phyloP scores from a whole-genome alignment of 2,888 invertebrate species.

The Ommatoiulus sabulosus region DNA sequence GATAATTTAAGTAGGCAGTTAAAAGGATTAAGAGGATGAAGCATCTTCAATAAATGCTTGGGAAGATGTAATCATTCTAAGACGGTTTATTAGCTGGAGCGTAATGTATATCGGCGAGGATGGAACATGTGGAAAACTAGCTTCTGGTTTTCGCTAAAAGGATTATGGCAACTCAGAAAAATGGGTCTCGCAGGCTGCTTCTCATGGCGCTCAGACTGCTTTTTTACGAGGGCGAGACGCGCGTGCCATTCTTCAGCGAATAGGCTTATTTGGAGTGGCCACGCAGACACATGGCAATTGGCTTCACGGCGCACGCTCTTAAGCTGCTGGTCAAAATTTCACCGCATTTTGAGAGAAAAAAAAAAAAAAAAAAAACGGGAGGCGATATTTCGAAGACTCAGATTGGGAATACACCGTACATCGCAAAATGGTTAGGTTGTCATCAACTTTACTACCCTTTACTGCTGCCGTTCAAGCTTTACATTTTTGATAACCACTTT shows the following conservation, averaged over 20 bases:
- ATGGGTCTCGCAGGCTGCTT: background rate
- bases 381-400: background rate
- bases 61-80: conserved; percentile 34
- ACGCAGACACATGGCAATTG: background rate
- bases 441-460: background rate
- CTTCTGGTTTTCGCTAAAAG: conserved; percentile 34
- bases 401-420: background rate
- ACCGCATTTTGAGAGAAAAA: background rate
- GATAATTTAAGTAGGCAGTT: conserved; percentile 20
- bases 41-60: conserved; percentile 23
- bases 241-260: background rate
- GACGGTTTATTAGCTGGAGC: conserved; percentile 27
- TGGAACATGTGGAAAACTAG: conserved; percentile 27
- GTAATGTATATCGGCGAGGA: conserved; percentile 2
- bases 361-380: no score
- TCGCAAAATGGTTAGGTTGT: no score
- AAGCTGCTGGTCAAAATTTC: background rate
- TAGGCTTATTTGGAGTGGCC: background rate
- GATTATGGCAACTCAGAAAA: background rate
- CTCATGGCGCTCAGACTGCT: background rate
- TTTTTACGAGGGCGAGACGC: background rate
- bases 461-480: background rate
- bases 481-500: background rate
- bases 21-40: conserved; percentile 24
- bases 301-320: no score